Conservation (phyloP, 2,888 invertebrate species). For the Drosophila birchii region DNA sequence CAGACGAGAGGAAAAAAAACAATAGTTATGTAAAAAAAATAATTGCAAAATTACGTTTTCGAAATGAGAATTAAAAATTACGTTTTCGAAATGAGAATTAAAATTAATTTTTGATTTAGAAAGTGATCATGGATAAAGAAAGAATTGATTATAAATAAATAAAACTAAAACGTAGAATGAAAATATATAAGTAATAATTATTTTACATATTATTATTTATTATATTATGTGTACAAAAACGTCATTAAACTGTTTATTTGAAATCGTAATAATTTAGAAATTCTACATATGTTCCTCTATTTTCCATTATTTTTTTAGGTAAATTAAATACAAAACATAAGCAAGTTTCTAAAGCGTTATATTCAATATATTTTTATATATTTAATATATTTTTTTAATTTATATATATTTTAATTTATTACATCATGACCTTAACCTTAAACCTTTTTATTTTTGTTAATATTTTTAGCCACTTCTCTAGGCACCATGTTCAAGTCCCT, state of each 20-base stretch:
- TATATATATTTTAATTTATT: constrained; percentile 32
- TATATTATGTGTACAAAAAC: neutral
- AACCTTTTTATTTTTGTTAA: neutral
- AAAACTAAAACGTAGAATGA: neutral
- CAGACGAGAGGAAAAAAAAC: constrained; percentile 26
- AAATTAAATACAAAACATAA: no score
- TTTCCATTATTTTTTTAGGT: no score
- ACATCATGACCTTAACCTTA: constrained; percentile 67
- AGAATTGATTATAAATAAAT: neutral
- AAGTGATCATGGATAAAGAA: neutral
- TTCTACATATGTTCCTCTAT: neutral
- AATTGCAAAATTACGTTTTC: constrained; percentile 35
- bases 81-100: no score
- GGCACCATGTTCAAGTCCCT: constrained; percentile 86
- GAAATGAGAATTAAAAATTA: neutral
- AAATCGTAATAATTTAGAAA: neutral
- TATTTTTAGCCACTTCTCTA: constrained; percentile 37
- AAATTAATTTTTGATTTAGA: neutral
- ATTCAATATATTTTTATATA: no score
- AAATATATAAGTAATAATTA: neutral
- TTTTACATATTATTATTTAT: no score
- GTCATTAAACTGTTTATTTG: neutral
- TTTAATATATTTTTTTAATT: neutral
- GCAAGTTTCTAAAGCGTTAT: fast-evolving
- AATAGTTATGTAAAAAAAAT: constrained; percentile 70